Evolutionary conservation across 2,113 vertebrate species (phyloP).

Genomic region (Rattus rattus): DNA sequence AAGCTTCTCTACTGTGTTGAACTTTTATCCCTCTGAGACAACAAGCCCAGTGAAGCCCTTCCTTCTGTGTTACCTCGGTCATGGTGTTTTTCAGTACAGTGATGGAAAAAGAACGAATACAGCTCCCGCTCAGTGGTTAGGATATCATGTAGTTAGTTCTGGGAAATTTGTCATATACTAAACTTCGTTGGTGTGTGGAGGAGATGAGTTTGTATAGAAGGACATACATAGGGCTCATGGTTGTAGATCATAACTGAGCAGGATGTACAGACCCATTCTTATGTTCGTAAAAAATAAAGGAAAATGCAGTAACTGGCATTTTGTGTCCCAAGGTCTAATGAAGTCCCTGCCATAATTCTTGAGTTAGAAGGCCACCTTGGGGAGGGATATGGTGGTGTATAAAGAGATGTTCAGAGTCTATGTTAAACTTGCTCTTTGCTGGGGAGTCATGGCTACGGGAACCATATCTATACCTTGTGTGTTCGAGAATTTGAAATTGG

Average conservation of each 20-base stretch:
- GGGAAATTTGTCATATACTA: not conserved
- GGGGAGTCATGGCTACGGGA: not conserved
- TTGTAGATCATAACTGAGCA: not conserved
- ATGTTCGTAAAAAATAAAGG: slow-evolving; percentile 33
- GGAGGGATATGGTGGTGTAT: not conserved
- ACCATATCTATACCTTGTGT: not conserved
- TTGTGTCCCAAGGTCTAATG: slow-evolving; percentile 33
- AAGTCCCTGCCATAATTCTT: slow-evolving; percentile 6
- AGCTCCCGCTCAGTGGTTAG: not conserved
- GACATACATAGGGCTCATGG: not conserved
- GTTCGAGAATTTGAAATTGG: slow-evolving; percentile 20
- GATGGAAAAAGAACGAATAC: not conserved
- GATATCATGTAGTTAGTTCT: not conserved
- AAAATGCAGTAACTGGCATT: not conserved
- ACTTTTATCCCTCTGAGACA: not conserved
- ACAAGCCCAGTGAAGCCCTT: not conserved
- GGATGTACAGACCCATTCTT: not conserved
- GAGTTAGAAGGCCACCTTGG: not conserved
- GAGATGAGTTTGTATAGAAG: not conserved
- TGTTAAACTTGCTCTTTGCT: slow-evolving; percentile 19
- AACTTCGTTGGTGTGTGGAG: not conserved
- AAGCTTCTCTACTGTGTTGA: too few species aligned
- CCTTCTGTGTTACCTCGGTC: not conserved
- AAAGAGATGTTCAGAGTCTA: slow-evolving; percentile 19
- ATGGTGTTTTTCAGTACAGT: not conserved